Evolutionary conservation across 1,140 invertebrate genomes (phyloP).

Genomic region (Ctenoplectra terminalis): DNA sequence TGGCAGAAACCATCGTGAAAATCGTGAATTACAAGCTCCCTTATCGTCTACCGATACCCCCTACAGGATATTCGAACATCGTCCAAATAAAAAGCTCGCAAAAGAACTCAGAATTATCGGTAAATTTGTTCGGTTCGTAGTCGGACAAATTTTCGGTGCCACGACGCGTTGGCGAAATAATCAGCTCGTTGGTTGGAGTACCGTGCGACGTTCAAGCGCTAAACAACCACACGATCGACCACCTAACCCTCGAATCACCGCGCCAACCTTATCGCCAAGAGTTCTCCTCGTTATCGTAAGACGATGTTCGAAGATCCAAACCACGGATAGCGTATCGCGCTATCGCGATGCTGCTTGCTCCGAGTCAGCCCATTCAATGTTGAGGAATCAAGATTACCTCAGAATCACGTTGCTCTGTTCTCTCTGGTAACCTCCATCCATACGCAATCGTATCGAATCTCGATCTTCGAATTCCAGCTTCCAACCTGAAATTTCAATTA

Average conservation of each 20-base stretch:
- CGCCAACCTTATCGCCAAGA: background rate
- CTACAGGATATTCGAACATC: no score
- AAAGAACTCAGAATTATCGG: background rate
- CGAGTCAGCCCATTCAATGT: background rate
- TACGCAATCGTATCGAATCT: background rate
- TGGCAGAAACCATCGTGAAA: constrained; percentile 70
- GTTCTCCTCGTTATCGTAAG: background rate
- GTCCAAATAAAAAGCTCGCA: no score
- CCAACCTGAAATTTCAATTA: constrained; percentile 28
- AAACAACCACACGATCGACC: background rate
- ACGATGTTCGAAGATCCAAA: background rate
- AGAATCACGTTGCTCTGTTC: background rate
- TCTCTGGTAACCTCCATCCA: background rate
- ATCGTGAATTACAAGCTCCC: constrained; percentile 63
- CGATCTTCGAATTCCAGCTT: background rate
- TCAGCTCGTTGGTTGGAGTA: background rate
- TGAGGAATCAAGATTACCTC: constrained; percentile 31
- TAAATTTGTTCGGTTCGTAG: constrained; percentile 37
- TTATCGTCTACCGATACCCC: background rate
- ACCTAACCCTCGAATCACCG: background rate
- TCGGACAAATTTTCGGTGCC: background rate
- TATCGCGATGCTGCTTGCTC: constrained; percentile 3
- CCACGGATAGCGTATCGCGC: constrained; percentile 1
- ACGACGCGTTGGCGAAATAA: background rate
- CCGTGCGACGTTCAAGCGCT: no score